These are phyloP conservation scores for Asbolus verrucosus DNA, from an alignment of 1,140 invertebrate species.

Conservation along the genomic window DNA sequence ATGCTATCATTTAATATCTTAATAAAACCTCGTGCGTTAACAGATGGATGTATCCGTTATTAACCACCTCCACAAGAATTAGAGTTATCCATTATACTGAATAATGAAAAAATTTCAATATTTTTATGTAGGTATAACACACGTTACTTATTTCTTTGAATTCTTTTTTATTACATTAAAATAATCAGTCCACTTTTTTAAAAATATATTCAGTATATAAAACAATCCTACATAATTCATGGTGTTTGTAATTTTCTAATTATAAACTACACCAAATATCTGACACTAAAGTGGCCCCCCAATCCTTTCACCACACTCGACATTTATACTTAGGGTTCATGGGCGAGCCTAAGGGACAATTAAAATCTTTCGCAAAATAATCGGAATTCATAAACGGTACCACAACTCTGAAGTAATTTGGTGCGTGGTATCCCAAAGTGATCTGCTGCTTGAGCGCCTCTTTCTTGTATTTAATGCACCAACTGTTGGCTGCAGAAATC, in stretches of 20 bases:
- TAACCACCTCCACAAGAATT: neutral
- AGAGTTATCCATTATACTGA: too few species aligned
- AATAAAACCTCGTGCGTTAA: too few species aligned
- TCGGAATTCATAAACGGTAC: constrained; percentile 56
- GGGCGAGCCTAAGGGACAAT: constrained; percentile 39
- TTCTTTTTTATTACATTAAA: too few species aligned
- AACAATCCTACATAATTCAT: too few species aligned
- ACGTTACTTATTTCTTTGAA: too few species aligned
- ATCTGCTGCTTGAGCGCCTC: constrained; percentile 64
- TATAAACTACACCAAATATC: too few species aligned
- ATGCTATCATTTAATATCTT: too few species aligned
- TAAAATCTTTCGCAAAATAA: constrained; percentile 40
- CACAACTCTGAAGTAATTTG: constrained; percentile 70
- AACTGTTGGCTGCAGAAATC: constrained; percentile 69
- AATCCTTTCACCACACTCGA: constrained; percentile 26
- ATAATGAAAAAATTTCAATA: neutral
- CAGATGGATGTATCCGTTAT: neutral
- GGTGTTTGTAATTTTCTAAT: too few species aligned
- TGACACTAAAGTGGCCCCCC: too few species aligned
- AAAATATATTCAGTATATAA: too few species aligned
- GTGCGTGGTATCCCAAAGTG: constrained; percentile 65
- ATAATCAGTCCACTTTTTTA: too few species aligned
- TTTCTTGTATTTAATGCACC: constrained; percentile 68
- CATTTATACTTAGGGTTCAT: constrained; percentile 43
- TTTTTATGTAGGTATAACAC: too few species aligned